These are phyloP conservation scores for Coronaproctus castanopsis DNA, from an alignment of 2,888 invertebrate genomes.

Conservation along the genomic window DNA sequence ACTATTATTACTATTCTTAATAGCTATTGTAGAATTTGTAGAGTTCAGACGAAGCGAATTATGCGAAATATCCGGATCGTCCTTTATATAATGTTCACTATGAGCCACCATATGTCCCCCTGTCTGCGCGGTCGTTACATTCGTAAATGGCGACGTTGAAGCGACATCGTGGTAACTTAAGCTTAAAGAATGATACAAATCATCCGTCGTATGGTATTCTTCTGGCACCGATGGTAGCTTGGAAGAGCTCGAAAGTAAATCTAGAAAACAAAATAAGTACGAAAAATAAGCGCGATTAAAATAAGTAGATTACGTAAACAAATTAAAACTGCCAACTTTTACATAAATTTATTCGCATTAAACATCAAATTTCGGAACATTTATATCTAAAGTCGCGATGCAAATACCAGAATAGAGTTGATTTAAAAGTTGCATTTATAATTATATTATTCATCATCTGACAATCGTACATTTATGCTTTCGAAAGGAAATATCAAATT, in stretches of 20 bases:
- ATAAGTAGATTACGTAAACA: not conserved
- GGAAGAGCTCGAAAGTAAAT: constrained; percentile 33
- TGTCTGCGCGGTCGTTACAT: not conserved
- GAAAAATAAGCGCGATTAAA: not conserved
- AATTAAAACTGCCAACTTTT: no score
- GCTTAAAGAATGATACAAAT: constrained; percentile 9
- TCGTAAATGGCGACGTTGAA: not conserved
- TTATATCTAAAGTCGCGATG: no score
- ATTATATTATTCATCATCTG: no score
- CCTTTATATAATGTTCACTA: not conserved
- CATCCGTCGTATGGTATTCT: constrained; percentile 25
- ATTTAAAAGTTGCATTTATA: no score
- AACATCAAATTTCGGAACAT: no score
- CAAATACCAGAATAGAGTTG: no score
- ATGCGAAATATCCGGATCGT: not conserved
- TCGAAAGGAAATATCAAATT: no score
- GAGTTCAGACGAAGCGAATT: not conserved
- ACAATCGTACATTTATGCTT: no score
- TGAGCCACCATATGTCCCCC: not conserved
- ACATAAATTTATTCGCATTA: no score
- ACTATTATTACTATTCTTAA: not conserved
- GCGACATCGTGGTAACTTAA: constrained; percentile 9
- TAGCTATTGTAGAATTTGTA: not conserved
- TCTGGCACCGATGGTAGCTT: constrained; percentile 41
- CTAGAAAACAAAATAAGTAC: constrained; percentile 23